Base-by-base conservation (phyloP, 2,888 invertebrate genomes). In the Dioctria rufipes region DNA sequence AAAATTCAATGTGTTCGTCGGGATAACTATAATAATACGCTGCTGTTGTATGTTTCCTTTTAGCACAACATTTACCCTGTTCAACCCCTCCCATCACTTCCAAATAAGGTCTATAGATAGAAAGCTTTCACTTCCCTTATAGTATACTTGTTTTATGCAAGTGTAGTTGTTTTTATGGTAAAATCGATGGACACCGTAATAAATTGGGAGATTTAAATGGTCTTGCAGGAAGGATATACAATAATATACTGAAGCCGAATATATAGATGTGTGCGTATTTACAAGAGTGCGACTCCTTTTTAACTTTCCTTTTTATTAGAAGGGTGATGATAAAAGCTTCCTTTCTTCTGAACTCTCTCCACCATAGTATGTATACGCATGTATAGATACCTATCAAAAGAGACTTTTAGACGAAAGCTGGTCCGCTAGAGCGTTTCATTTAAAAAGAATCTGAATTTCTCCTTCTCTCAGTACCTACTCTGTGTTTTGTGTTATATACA, bases 1-100 rank as follows among this genome's bases (percentile, higher is more conserved):
- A 46, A 67, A 67, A 67, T 67, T 66, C 66, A 65, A 65, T 65
- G 65, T 65, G 65, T 66, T 66, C 61, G 61, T 8, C 25, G 25
- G 25, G 25, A 25, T 6, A 63, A 63, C 25, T 25, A 25, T 25
- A 25, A 25, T 25, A 25, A 8, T 63, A 37, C 61, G 39, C 39
- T 39, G 39, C 25, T 25, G 25, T 25, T 25, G 25, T 25, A 25
- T 25, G 25, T 39, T 6, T 39, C 25, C 46, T 46, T 67, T 67
- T 25, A 67, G 8, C 25, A 67, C 42, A 5, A n/a, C 37, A 37
- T 25, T 61, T 37, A 25, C 61, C 1, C 61, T 3, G 1, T 8
- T 13, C 25, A 25, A 13, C 61, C n/a, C n/a, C 61, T 8, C 46
- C 46, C 25, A 25, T 25, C 25, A 25, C 25, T 25, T 25, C 2